phyloP scores from a whole-genome alignment of 2,797 vertebrate genomes.

The Mormyrus proboscirostris region DNA sequence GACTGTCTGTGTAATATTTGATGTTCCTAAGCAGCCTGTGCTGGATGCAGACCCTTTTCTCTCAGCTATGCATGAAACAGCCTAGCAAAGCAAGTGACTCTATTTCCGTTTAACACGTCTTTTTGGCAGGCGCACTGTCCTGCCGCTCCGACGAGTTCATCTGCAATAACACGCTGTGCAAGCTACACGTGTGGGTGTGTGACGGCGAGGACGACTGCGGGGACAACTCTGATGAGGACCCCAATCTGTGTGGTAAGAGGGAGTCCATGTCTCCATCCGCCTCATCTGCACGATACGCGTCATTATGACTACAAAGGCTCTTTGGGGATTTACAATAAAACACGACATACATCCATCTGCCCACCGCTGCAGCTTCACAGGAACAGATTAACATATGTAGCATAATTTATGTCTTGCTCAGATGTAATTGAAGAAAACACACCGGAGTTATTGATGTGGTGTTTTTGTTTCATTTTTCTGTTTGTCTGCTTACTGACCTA shows the following conservation, averaged over 20 bases:
- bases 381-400: neutral
- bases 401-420: neutral
- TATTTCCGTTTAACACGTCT: neutral
- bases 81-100: neutral
- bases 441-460: neutral
- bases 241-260: conserved; percentile 71
- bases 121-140: conserved; percentile 56
- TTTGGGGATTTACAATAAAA: neutral
- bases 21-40: neutral
- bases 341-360: neutral
- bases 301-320: neutral
- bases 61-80: neutral
- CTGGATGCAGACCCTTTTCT: neutral
- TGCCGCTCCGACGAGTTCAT: conserved; percentile 74
- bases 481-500: neutral
- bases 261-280: neutral
- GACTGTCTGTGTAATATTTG: neutral
- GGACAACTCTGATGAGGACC: conserved; percentile 77
- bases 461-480: neutral
- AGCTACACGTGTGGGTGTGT: conserved; percentile 74
- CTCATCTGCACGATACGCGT: neutral
- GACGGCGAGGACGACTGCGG: conserved; percentile 82
- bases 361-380: neutral
- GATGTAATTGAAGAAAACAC: neutral
- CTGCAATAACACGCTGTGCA: conserved; percentile 81